Conservation (phyloP, 2,888 invertebrate genomes). For the Fabriciana adippe region DNA sequence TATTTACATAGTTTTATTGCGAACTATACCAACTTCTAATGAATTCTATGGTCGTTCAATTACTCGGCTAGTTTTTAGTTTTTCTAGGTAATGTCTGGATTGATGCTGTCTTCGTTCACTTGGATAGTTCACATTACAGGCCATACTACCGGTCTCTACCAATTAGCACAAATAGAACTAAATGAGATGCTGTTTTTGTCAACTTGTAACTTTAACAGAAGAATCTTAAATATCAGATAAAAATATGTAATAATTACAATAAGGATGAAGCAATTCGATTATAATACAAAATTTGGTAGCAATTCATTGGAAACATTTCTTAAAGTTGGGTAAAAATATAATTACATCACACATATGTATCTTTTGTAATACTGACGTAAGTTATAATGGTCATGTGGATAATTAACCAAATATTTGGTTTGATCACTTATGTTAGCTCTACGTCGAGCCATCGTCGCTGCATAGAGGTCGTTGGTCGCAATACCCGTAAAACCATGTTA, state of each 20-base stretch:
- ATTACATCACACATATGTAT: constrained; percentile 37
- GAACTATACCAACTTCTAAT: constrained; percentile 46
- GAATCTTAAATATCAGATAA: constrained; percentile 8
- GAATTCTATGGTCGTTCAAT: constrained; percentile 54
- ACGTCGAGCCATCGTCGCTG: not conserved
- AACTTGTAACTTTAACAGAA: not conserved
- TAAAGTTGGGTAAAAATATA: constrained; percentile 38
- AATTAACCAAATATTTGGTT: constrained; percentile 49
- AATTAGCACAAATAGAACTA: constrained; percentile 15
- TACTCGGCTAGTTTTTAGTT: constrained; percentile 51
- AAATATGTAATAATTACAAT: constrained; percentile 15
- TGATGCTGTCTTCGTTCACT: not conserved
- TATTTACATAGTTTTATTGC: not conserved
- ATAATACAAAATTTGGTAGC: constrained; percentile 32
- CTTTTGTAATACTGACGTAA: constrained; percentile 47
- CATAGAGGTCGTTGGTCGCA: constrained; percentile 13
- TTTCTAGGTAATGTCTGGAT: constrained; percentile 24
- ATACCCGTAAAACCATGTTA: not conserved
- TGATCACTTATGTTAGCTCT: constrained; percentile 18
- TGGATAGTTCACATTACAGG: constrained; percentile 3
- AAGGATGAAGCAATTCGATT: constrained; percentile 33
- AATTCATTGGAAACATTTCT: constrained; percentile 28
- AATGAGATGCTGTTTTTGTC: constrained; percentile 9
- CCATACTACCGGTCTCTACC: not conserved
- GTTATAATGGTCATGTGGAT: constrained; percentile 41